Percentiles rank a stretch among this genome's conserved stretches.
phyloP scores from a whole-genome alignment of 2,797 vertebrate species.

The Anabacerthia variegaticeps region DNA sequence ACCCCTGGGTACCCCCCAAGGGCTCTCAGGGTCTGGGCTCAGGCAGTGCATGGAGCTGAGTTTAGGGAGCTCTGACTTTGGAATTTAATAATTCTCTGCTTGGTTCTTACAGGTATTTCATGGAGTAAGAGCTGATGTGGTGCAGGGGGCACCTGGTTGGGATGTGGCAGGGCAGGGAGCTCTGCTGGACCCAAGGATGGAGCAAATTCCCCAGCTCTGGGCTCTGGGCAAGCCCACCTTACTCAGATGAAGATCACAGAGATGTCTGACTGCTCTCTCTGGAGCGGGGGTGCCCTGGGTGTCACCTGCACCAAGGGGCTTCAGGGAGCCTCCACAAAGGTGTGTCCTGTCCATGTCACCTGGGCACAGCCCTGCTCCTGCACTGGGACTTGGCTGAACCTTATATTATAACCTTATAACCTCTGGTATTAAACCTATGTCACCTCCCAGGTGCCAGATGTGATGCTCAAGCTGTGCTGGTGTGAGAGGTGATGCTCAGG shows the following conservation, averaged over 20 bases:
- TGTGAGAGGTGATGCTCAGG: background rate
- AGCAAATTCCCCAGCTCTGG: background rate
- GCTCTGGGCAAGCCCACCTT: background rate
- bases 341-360: background rate
- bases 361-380: background rate
- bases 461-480: background rate
- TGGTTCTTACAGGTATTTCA: fast-evolving
- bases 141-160: fast-evolving
- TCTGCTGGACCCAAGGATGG: background rate
- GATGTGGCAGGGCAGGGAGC: background rate
- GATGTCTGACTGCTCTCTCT: fast-evolving
- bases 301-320: background rate
- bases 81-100: fast-evolving
- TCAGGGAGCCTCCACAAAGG: background rate
- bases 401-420: no score
- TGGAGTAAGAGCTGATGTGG: background rate
- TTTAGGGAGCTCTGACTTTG: fast-evolving
- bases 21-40: background rate
- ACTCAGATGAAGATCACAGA: fast-evolving
- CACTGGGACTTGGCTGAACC: fast-evolving
- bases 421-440: fast-evolving
- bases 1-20: fast-evolving
- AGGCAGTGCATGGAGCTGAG: fast-evolving
- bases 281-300: background rate
- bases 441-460: background rate